phyloP scores from a whole-genome alignment of 1,140 invertebrate genomes.

The Drosophila navojoa region DNA sequence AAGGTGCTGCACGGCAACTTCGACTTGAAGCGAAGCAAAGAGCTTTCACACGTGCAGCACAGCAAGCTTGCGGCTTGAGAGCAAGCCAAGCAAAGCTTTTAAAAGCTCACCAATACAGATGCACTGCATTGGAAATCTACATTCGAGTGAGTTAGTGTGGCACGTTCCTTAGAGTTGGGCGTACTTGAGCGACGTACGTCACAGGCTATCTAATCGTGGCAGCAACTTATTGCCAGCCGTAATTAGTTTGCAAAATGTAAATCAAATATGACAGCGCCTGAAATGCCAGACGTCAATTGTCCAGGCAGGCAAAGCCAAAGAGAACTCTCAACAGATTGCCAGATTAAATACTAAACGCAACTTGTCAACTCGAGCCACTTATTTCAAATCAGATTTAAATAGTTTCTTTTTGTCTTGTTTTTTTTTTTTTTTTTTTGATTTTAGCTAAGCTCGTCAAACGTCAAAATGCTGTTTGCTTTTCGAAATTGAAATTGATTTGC shows the following conservation, averaged over 20 bases:
- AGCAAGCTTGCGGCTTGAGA: not conserved
- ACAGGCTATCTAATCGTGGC: conserved; percentile 63
- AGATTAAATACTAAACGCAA: conserved; percentile 20
- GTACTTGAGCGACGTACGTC: conserved; percentile 43
- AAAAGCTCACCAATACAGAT: conserved; percentile 29
- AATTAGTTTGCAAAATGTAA: conserved; percentile 63
- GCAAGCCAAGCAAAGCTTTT: conserved; percentile 18
- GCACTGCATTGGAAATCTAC: not conserved
- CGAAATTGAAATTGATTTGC: not conserved
- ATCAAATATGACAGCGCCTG: conserved; percentile 19
- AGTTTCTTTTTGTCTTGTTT: not conserved
- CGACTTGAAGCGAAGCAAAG: not conserved
- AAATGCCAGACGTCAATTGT: not conserved
- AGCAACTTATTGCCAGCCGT: conserved; percentile 30
- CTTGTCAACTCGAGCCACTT: conserved; percentile 13
- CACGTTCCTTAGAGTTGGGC: not conserved
- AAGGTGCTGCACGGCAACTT: not conserved
- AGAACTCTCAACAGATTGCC: conserved; percentile 13
- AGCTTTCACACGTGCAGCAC: conserved; percentile 1
- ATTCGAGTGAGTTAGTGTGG: conserved; percentile 4
- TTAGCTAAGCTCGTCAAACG: too few relatives aligned
- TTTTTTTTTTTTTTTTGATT: not conserved
- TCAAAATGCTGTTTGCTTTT: conserved; percentile 18
- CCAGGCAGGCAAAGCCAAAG: not conserved
- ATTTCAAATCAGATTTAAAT: conserved; percentile 30